Conservation (phyloP, 2,113 vertebrate genomes). For the Gracilinanus agilis region DNA sequence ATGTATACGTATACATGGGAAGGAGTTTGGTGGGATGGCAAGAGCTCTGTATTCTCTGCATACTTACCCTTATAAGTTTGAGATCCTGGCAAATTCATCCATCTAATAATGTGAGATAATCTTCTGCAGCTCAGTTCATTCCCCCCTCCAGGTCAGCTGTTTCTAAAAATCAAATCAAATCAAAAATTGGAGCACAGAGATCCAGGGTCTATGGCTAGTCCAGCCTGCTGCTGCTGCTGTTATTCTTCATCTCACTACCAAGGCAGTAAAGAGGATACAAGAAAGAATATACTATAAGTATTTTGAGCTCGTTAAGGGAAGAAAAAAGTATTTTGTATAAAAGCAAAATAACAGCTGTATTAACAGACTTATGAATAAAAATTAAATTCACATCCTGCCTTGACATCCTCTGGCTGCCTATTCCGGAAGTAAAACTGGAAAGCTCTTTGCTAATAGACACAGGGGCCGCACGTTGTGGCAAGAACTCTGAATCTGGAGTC, state of each 20-base stretch:
- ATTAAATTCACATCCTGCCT: not conserved
- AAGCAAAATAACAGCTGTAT: not conserved
- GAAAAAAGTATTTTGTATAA: not conserved
- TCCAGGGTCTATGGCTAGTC: not conserved
- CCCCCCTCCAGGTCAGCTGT: not conserved
- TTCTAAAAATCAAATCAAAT: not conserved
- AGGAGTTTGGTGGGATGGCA: not conserved
- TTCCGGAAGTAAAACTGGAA: not conserved
- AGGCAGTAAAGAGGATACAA: not conserved
- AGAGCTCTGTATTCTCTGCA: not conserved
- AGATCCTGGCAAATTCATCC: not conserved
- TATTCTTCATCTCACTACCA: not conserved
- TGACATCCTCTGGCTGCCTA: not conserved
- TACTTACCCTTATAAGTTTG: not conserved
- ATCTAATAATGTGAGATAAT: not conserved
- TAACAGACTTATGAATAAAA: not conserved
- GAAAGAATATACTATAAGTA: not conserved
- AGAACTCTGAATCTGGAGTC: not conserved
- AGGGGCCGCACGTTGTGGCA: not conserved
- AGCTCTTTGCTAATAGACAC: not conserved
- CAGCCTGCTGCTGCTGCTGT: not conserved
- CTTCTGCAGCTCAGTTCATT: not conserved
- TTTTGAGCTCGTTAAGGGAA: conserved; percentile 16
- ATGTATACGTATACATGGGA: not conserved
- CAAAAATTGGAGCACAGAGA: not conserved